Evolutionary conservation across 2,797 vertebrate genomes (phyloP), one percentile per base, ranked within the genome.

Genomic region (Urocyon cinereoargenteus): DNA sequence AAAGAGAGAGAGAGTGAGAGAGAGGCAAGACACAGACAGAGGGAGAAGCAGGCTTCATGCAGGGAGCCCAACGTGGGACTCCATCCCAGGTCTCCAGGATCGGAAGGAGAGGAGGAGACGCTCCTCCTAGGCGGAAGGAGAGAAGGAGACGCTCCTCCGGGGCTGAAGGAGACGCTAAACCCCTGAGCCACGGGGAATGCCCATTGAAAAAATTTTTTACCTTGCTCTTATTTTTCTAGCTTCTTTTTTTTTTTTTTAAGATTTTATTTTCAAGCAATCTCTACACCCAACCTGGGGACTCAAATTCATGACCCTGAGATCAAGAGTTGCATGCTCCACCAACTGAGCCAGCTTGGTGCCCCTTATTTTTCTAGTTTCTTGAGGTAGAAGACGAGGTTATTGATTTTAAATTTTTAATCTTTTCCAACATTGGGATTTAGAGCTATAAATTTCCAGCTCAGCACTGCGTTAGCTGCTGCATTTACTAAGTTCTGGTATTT

Each of bases 391-490:
- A 49, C 49, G 73, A 81, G 6, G 57, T 81, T 26, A 87, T 72
- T 75, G 49, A 87, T 82, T 87, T 92, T 92, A 87, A 87, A 75
- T 31, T 19, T 91, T 73, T 91, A 91, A 73, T 95, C 24, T 78
- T 91, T 82, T 64, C 34, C 40, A 64, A 34, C 28, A 64, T 19
- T 26, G 53, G 8, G 36, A 78, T 61, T 90, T 90, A 59, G 40
- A 79, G n/a, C 62, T 86, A 40, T 73, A 73, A 55, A 91, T 72
- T 91, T 73, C 28, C 3, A 73, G 45, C 1, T 92, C 19, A 51
- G 34, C 16, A 53, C 45, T 45, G 28, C 28, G 49, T 82, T 92
- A 88, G 49, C 59, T 92, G 36, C 51, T 92, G 13, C 5, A 79
- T 88, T 83, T 77, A 83, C 31, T 68, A 89, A 89, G 61, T 84